These are phyloP conservation scores for Leptinotarsa lineolata DNA, from an alignment of 1,140 invertebrate species.

Conservation along the genomic window DNA sequence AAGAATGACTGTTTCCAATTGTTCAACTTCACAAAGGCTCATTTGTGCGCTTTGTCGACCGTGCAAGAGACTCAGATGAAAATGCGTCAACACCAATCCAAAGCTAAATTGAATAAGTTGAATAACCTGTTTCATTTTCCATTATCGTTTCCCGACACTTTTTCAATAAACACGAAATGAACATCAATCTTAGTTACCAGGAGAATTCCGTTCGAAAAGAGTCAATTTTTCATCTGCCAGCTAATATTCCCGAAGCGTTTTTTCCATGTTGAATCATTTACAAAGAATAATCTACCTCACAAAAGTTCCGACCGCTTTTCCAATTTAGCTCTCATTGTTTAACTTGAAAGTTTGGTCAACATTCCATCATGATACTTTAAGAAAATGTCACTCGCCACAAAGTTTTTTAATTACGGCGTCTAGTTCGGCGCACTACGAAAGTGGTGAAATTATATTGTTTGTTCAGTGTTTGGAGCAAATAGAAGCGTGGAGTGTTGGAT, in stretches of 20 bases:
- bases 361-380: conserved; percentile 15
- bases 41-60: no score
- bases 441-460: background rate
- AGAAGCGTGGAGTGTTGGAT: background rate
- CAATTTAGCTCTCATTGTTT: conserved; percentile 22
- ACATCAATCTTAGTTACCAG: background rate
- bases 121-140: no score
- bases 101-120: no score
- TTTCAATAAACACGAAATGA: no score
- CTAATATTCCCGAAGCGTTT: background rate
- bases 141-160: no score
- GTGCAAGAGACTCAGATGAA: no score
- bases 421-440: conserved; percentile 1
- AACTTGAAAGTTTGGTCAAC: conserved; percentile 22
- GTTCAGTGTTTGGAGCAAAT: background rate
- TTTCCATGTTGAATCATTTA: conserved; percentile 17
- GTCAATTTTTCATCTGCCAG: background rate
- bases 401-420: conserved; percentile 20
- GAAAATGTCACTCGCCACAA: conserved; percentile 23
- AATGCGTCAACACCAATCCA: no score
- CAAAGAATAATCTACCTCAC: conserved; percentile 17
- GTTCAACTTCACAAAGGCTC: no score
- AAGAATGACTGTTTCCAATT: no score
- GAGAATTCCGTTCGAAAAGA: background rate
- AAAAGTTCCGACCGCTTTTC: conserved; percentile 17